Evolutionary conservation across 2,113 vertebrate species (phyloP), one percentile per base, ranked within the genome.

Genomic region (Chaetodon auriga): DNA sequence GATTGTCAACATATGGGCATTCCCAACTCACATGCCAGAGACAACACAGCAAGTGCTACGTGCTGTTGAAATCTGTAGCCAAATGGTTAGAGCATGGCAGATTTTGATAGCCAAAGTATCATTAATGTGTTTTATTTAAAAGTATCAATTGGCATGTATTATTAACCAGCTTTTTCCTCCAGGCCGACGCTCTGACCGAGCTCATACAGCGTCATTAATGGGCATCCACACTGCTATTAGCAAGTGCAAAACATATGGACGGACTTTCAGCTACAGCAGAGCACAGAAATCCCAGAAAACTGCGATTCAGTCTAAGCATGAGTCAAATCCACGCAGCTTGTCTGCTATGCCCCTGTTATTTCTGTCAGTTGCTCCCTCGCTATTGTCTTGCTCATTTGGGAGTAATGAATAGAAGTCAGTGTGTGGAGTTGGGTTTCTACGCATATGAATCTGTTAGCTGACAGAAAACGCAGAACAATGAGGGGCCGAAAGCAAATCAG

Each of bases 371-470:
- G 58, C 55, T 80, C 68, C 35, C 38, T 80, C 61, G 68, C 73
- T 80, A 74, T 75, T 79, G 70, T 85, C 62, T 79, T 38, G 54
- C 75, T 93, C 66, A 83, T 87, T 87, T 69, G 64, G 51, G 61
- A 63, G 25, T 65, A 87, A 82, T 89, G 78, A 89, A 77, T 66
- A 58, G 81, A 79, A 63, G 68, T 58, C 81, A 25, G 30, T 73
- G 84, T 84, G 11, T 18, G 48, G 68, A 75, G 43, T 38, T 14
- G 45, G 49, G 25, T 65, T 57, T 66, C 23, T 68, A 72, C 18
- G 19, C 11, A 16, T 46, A 49, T 21, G 69, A 84, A 87, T 85
- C 58, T 45, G 63, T 83, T 80, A 76, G 61, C 75, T 14, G 83
- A 83, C 35, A 80, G 65, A 48, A 83, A 81, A 75, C 35, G 69